A percentile compares a stretch with the other conserved stretches of the same genome.
Evolutionary conservation across 2,888 invertebrate genomes (phyloP).

Genomic region (Buathra laborator): DNA sequence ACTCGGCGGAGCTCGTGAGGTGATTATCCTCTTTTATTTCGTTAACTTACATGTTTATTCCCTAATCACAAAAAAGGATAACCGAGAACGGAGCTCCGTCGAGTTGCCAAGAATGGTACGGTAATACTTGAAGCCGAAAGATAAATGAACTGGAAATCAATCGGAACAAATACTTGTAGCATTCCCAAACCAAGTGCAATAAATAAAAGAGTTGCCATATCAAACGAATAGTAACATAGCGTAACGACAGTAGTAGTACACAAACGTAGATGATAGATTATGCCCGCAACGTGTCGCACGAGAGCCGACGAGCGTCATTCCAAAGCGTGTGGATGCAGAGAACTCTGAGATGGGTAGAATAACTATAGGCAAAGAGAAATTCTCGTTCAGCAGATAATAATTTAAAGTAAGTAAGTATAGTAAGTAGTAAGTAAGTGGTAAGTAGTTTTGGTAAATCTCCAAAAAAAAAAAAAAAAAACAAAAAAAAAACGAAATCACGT

Average conservation of each 20-base stretch:
- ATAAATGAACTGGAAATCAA: constrained; percentile 25
- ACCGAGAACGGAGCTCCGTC: constrained; percentile 65
- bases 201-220: constrained; percentile 32
- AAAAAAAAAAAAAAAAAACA: constrained; percentile 13
- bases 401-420: constrained; percentile 44
- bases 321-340: constrained; percentile 83
- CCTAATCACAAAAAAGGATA: background rate
- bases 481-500: constrained; percentile 54
- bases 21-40: background rate
- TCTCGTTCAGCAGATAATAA: constrained; percentile 67
- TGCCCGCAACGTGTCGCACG: constrained; percentile 72
- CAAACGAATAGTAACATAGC: constrained; percentile 52
- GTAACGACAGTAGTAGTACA: constrained; percentile 69
- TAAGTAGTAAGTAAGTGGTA: constrained; percentile 35
- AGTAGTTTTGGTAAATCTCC: constrained; percentile 42
- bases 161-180: constrained; percentile 8
- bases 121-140: constrained; percentile 50
- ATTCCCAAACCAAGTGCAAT: constrained; percentile 35
- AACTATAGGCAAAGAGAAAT: constrained; percentile 71
- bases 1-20: constrained; percentile 68
- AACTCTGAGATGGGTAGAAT: constrained; percentile 76
- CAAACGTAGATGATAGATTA: constrained; percentile 70
- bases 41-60: background rate
- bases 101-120: constrained; percentile 1
- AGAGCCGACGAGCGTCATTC: constrained; percentile 80